A percentile compares a stretch with the other conserved stretches of the same genome.
Evolutionary conservation across 2,888 invertebrate species (phyloP).

Genomic region (Nephrocerus scutellatus): DNA sequence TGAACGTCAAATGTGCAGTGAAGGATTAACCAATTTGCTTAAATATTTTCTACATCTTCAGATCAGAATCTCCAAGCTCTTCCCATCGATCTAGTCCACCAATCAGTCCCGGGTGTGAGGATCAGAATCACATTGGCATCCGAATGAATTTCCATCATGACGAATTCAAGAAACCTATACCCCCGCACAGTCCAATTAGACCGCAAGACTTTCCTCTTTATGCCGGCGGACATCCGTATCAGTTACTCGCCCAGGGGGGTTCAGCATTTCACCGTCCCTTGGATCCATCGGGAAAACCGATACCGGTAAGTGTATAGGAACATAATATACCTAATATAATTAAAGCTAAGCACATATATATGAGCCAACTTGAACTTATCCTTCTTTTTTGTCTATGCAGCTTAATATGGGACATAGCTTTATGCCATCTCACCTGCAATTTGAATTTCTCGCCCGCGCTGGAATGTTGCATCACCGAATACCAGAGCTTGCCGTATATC

Average conservation of each 20-base stretch:
- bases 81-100: slow-evolving; percentile 72
- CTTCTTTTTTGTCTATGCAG: slow-evolving; percentile 27
- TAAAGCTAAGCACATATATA: not conserved
- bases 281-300: slow-evolving; percentile 48
- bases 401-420: slow-evolving; percentile 50
- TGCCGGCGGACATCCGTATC: slow-evolving; percentile 50
- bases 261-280: slow-evolving; percentile 54
- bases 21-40: not conserved
- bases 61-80: slow-evolving; percentile 50
- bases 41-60: slow-evolving; percentile 20
- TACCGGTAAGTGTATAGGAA: slow-evolving; percentile 39
- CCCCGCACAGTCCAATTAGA: slow-evolving; percentile 45
- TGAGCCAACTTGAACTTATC: not conserved
- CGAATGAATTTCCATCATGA: slow-evolving; percentile 48
- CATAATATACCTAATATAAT: not conserved
- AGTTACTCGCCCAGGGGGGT: slow-evolving; percentile 47
- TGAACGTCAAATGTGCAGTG: not conserved
- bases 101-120: slow-evolving; percentile 79
- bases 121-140: slow-evolving; percentile 51
- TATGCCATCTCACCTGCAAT: slow-evolving; percentile 48
- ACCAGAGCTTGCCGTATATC: slow-evolving; percentile 71
- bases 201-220: slow-evolving; percentile 46
- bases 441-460: slow-evolving; percentile 85
- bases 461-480: slow-evolving; percentile 88
- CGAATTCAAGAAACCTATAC: slow-evolving; percentile 46